Percentiles rank a stretch among this genome's conserved stretches.
These are phyloP conservation scores for Ciconia stormi DNA, from an alignment of 2,113 vertebrate species.

Conservation along the genomic window DNA sequence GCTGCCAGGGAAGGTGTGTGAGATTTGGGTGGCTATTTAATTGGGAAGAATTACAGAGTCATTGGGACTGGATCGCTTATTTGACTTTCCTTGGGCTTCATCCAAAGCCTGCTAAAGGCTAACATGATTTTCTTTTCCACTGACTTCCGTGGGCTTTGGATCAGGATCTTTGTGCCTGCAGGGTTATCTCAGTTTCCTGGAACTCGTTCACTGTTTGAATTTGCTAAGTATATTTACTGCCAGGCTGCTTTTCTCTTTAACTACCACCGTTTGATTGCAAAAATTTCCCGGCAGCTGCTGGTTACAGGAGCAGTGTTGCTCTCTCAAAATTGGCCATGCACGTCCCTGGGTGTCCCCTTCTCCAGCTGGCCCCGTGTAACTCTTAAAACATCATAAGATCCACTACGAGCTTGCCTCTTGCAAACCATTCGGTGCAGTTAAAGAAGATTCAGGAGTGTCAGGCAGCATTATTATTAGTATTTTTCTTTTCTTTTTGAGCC, in stretches of 20 bases:
- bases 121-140: slow-evolving; percentile 18
- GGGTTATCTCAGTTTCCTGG: slow-evolving; percentile 59
- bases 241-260: slow-evolving; percentile 7
- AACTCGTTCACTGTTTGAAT: slow-evolving; percentile 39
- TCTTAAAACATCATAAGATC: neutral
- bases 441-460: neutral
- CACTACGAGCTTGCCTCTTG: neutral
- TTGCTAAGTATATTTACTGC: slow-evolving; percentile 46
- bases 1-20: neutral
- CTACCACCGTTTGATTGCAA: neutral
- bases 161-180: slow-evolving; percentile 25
- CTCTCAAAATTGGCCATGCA: neutral
- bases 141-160: slow-evolving; percentile 3
- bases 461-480: neutral
- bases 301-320: neutral
- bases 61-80: neutral
- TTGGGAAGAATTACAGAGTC: neutral
- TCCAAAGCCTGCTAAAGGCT: neutral
- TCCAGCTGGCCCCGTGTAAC: neutral
- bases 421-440: neutral
- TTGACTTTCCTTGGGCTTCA: slow-evolving; percentile 1
- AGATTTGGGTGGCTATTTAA: neutral
- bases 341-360: neutral
- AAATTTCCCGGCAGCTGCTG: neutral
- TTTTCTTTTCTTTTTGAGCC: neutral